phyloP scores from a whole-genome alignment of 1,140 invertebrate species.

The Orius laevigatus region DNA sequence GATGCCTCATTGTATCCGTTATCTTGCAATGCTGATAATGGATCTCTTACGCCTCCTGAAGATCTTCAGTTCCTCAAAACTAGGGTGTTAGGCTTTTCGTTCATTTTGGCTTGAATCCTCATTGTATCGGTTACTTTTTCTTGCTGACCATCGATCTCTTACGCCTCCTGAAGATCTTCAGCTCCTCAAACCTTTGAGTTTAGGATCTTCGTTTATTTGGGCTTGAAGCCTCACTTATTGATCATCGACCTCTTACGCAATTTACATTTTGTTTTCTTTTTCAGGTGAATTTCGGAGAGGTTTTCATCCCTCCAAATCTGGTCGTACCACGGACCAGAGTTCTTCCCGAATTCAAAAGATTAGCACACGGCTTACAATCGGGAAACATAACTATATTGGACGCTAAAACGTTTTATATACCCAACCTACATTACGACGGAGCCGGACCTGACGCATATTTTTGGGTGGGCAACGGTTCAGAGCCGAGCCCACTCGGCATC shows the following conservation, averaged over 20 bases:
- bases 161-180: too few relatives aligned
- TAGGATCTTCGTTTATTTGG: too few relatives aligned
- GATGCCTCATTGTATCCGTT: too few relatives aligned
- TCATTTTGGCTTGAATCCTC: too few relatives aligned
- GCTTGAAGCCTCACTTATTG: too few relatives aligned
- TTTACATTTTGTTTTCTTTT: conserved; percentile 20
- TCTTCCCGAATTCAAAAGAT: conserved; percentile 64
- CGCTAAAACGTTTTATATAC: conserved; percentile 82
- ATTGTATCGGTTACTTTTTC: too few relatives aligned
- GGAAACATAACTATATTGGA: conserved; percentile 82
- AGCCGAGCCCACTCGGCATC: conserved; percentile 62
- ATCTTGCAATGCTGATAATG: too few relatives aligned
- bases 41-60: too few relatives aligned
- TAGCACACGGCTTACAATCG: conserved; percentile 72
- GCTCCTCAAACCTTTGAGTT: too few relatives aligned
- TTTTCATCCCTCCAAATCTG: conserved; percentile 55
- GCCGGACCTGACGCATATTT: conserved; percentile 80
- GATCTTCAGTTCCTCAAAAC: too few relatives aligned
- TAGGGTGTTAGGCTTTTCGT: too few relatives aligned
- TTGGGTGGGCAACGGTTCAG: conserved; percentile 73
- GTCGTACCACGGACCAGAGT: conserved; percentile 58
- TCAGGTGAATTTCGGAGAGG: conserved; percentile 73
- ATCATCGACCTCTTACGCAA: neutral
- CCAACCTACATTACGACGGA: conserved; percentile 82
- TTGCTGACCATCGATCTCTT: too few relatives aligned